Percentiles rank a stretch among this genome's conserved stretches.
phyloP scores from a whole-genome alignment of 2,113 vertebrate genomes.

The Ammodytes marinus region DNA sequence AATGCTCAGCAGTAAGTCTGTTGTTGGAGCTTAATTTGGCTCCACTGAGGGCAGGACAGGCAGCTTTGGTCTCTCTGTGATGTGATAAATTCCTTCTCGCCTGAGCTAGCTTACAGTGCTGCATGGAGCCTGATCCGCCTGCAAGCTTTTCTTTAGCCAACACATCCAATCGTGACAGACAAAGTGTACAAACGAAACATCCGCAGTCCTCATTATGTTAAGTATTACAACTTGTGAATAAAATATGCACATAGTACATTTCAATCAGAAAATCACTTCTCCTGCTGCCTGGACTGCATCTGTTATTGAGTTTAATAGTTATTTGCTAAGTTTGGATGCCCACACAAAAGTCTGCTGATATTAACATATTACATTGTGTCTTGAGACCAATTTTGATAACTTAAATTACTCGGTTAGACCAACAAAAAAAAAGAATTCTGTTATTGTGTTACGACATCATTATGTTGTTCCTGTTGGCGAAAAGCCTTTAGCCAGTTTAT shows the following conservation, averaged over 20 bases:
- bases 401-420: background rate
- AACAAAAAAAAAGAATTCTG: accelerated
- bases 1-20: conserved; percentile 49
- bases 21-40: conserved; percentile 38
- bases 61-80: conserved; percentile 53
- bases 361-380: background rate
- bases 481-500: conserved; percentile 5
- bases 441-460: background rate
- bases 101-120: conserved; percentile 27
- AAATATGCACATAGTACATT: background rate
- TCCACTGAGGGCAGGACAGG: conserved; percentile 21
- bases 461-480: background rate
- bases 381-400: background rate
- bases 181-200: background rate
- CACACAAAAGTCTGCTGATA: background rate
- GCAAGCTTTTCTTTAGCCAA: conserved; percentile 14
- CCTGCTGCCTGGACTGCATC: background rate
- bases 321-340: background rate
- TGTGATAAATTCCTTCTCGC: conserved; percentile 45
- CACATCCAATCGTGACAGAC: conserved; percentile 50
- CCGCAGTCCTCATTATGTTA: background rate
- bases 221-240: background rate
- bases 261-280: background rate
- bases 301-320: background rate
- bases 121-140: conserved; percentile 39